phyloP scores from a whole-genome alignment of 2,113 vertebrate species.

The Lepisosteus oculatus region DNA sequence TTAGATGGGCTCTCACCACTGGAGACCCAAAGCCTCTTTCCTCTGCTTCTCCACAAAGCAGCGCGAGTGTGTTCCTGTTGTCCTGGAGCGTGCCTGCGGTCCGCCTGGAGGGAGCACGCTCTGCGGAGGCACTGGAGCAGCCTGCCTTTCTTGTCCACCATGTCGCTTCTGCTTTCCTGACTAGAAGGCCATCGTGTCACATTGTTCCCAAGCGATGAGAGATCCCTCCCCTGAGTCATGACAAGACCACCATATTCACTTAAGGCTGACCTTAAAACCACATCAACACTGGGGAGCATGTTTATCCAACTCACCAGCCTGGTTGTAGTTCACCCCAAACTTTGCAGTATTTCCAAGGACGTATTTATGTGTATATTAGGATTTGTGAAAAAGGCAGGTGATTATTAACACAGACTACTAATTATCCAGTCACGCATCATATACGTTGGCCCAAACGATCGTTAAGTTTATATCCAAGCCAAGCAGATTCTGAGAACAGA shows the following conservation, averaged over 20 bases:
- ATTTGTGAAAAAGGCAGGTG: too few relatives aligned
- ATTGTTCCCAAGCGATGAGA: not conserved
- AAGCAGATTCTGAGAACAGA: too few relatives aligned
- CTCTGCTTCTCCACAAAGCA: constrained; percentile 20
- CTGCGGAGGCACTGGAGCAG: constrained; percentile 17
- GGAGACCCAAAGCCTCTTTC: constrained; percentile 12
- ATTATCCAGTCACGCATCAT: too few relatives aligned
- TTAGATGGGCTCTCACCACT: constrained; percentile 30
- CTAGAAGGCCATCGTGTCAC: not conserved
- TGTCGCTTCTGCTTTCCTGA: not conserved
- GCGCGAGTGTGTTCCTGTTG: constrained; percentile 31
- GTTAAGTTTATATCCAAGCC: too few relatives aligned
- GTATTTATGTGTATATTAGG: too few relatives aligned
- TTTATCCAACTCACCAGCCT: not conserved
- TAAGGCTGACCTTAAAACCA: not conserved
- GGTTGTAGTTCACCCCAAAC: too few relatives aligned
- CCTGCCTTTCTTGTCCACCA: constrained; percentile 15
- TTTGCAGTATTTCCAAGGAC: too few relatives aligned
- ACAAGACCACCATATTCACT: not conserved
- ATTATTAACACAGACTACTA: too few relatives aligned
- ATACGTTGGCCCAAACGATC: too few relatives aligned
- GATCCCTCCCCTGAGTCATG: not conserved
- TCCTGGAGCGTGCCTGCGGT: constrained; percentile 35
- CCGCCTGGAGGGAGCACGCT: constrained; percentile 28
- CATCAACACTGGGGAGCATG: not conserved